Evolutionary conservation across 2,888 invertebrate genomes (phyloP), one percentile per base, ranked within the genome.

Genomic region (Diadromus collaris): DNA sequence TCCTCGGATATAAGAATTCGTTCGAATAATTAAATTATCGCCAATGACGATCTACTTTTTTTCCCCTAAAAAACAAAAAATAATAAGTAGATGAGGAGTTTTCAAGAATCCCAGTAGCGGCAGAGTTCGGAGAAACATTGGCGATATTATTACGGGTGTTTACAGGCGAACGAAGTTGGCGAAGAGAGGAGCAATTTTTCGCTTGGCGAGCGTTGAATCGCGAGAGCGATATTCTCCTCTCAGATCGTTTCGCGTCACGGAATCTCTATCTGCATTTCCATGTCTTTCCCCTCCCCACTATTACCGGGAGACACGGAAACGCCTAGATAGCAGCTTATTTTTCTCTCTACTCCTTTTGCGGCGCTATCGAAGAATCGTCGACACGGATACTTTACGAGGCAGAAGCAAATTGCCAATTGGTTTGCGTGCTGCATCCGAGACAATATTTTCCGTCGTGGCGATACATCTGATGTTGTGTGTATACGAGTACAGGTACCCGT

Each of bases 221-320:
- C 76, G 76, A 64, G 61, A 44, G 64, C 58, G 41, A 44, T 32
- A 74, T 78, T 74, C 74, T 46, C 65, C 74, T 54, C 74, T 27
- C 58, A 19, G 27, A 69, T 48, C 60, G 19, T 58, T 69, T 70
- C 60, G 51, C 48, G 61, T 78, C 78, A 78, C 70, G 74, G 67
- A 78, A 78, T 70, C 58, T 58, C 38, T 41, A 29, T 68, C 70
- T 60, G 54, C 67, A 54, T 60, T 78, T 75, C 64, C 44, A 63
- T 70, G 60, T 58, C 61, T 65, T 48, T 71, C 60, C 51, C 56
- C 60, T 46, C 44, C 41, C 48, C 70, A n/a, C 41, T 67, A 71
- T 76, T 71, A 71, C 70, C 48, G 21, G 60, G 68, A 56, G 71
- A 68, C 70, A 75, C 75, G 78, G 75, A 79, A 79, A 71, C 78